These are phyloP conservation scores for Amyelois transitella DNA, from an alignment of 1,140 invertebrate species.

Conservation along the genomic window DNA sequence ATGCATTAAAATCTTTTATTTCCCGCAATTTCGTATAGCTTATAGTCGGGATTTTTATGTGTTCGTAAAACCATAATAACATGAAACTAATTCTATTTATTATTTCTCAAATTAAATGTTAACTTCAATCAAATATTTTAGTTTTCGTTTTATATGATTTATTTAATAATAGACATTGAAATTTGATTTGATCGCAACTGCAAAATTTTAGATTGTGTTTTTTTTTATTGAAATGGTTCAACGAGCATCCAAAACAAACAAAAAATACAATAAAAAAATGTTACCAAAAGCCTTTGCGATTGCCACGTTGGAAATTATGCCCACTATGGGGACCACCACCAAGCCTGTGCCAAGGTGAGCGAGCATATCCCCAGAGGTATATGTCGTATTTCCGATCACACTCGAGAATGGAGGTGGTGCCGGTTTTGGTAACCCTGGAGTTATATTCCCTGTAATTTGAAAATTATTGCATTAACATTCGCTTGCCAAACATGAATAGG, in stretches of 20 bases:
- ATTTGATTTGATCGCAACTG: too few species aligned
- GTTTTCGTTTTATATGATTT: too few species aligned
- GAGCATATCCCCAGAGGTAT: constrained; percentile 76
- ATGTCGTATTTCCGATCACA: constrained; percentile 74
- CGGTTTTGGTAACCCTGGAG: constrained; percentile 77
- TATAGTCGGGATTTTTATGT: neutral
- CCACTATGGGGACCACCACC: constrained; percentile 82
- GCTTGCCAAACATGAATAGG: too few species aligned
- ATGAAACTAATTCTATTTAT: too few species aligned
- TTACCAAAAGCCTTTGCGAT: constrained; percentile 87
- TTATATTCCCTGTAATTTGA: constrained; percentile 70
- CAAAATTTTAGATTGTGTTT: too few species aligned
- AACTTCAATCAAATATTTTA: too few species aligned
- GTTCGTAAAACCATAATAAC: neutral
- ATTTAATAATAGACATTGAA: too few species aligned
- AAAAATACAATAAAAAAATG: constrained; percentile 25
- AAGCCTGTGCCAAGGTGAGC: constrained; percentile 79
- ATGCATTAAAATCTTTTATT: neutral
- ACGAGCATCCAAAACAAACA: too few species aligned
- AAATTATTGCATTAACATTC: too few species aligned
- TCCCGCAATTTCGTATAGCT: neutral
- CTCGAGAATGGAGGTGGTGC: constrained; percentile 74
- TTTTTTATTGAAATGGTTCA: too few species aligned
- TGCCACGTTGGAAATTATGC: constrained; percentile 84
- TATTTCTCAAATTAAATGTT: too few species aligned